phyloP scores from a whole-genome alignment of 2,888 invertebrate genomes.

The Chrysina gloriosa region DNA sequence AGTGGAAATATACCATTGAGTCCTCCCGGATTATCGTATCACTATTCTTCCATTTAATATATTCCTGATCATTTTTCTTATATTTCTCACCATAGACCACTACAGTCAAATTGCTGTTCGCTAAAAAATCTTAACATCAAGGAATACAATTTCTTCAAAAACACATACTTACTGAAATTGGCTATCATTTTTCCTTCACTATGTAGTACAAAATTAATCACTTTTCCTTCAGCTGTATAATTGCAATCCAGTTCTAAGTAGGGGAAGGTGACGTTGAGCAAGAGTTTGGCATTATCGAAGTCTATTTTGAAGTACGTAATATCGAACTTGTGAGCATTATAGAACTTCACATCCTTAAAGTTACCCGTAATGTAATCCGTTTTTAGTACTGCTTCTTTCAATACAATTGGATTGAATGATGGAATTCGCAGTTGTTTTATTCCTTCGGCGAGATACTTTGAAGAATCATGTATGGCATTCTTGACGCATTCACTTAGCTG shows the following conservation, averaged over 20 bases:
- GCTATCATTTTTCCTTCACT: constrained; percentile 65
- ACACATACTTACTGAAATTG: constrained; percentile 65
- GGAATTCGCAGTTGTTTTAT: constrained; percentile 64
- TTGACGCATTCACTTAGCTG: constrained; percentile 64
- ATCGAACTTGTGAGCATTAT: constrained; percentile 65
- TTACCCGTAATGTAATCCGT: not conserved
- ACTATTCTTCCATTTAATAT: not conserved
- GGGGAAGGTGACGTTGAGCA: constrained; percentile 60
- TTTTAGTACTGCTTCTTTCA: constrained; percentile 62
- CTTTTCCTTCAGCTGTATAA: constrained; percentile 65
- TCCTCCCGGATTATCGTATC: not conserved
- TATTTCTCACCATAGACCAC: not conserved
- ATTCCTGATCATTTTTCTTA: not conserved
- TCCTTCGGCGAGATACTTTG: constrained; percentile 62
- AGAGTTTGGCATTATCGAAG: constrained; percentile 59
- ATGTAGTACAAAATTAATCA: constrained; percentile 64
- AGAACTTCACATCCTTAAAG: constrained; percentile 60
- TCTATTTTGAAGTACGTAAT: constrained; percentile 57
- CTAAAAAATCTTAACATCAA: constrained; percentile 1
- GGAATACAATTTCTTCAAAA: not conserved
- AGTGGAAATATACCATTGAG: not conserved
- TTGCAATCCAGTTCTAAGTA: constrained; percentile 51
- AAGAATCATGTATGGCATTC: constrained; percentile 60
- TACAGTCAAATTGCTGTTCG: not conserved
- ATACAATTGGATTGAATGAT: constrained; percentile 62